These are phyloP conservation scores for Sycophila sp. DNA, from an alignment of 1,140 invertebrate species.

Conservation along the genomic window DNA sequence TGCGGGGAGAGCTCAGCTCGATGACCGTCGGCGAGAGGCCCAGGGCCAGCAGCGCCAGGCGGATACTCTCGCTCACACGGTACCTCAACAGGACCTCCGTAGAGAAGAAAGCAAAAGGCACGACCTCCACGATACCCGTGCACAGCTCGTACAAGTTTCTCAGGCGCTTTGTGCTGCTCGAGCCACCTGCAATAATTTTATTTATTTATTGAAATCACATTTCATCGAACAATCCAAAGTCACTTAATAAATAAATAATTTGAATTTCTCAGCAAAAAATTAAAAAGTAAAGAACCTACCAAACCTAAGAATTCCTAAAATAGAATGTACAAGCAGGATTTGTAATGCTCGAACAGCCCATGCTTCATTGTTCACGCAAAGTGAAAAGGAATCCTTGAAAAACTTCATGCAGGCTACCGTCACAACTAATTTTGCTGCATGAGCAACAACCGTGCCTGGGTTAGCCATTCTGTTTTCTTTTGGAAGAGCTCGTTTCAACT, in stretches of 20 bases:
- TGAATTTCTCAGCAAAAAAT: background rate
- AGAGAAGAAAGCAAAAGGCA: conserved; percentile 58
- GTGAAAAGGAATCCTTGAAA: conserved; percentile 49
- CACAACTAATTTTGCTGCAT: conserved; percentile 55
- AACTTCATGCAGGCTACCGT: conserved; percentile 58
- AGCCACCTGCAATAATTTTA: conserved; percentile 48
- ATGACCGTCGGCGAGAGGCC: conserved; percentile 53
- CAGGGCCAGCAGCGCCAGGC: conserved; percentile 48
- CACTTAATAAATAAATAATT: background rate
- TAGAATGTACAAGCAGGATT: conserved; percentile 57
- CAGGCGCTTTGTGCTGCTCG: conserved; percentile 50
- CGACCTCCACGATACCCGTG: conserved; percentile 54
- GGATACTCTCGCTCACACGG: conserved; percentile 47
- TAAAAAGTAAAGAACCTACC: conserved; percentile 46
- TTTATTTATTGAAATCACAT: background rate
- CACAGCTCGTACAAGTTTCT: conserved; percentile 59
- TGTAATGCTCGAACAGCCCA: conserved; percentile 59
- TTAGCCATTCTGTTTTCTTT: conserved; percentile 51
- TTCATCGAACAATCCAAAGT: background rate
- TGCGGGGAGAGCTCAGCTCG: conserved; percentile 47
- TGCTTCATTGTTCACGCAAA: conserved; percentile 41
- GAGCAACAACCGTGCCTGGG: conserved; percentile 54
- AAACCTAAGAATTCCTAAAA: conserved; percentile 59
- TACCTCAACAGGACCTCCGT: conserved; percentile 55
- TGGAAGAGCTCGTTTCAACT: conserved; percentile 25